Evolutionary conservation across 2,113 vertebrate genomes (phyloP).

Genomic region (Oenanthe melanoleuca): DNA sequence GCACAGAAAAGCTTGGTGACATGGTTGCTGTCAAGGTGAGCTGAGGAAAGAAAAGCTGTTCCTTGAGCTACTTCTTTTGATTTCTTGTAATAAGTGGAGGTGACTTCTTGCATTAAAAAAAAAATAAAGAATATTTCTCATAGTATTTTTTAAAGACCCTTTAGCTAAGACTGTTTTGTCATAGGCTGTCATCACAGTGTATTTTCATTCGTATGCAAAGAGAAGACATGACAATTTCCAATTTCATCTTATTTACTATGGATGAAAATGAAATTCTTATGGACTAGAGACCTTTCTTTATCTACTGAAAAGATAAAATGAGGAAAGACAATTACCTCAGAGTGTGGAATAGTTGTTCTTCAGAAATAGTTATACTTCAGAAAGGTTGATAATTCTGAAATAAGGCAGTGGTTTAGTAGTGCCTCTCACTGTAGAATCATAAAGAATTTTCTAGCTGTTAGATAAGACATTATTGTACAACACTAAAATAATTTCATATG

Average conservation of each 20-base stretch:
- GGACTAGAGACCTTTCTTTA: not conserved
- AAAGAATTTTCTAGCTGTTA: not conserved
- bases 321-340: not conserved
- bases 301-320: not conserved
- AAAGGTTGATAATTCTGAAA: not conserved
- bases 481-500: rapidly evolving
- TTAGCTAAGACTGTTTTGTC: not conserved
- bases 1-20: not conserved
- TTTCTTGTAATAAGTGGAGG: not conserved
- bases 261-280: not conserved
- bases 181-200: not conserved
- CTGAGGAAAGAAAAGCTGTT: not conserved
- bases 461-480: not conserved
- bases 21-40: not conserved
- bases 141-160: not conserved
- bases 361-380: not conserved
- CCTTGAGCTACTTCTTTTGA: not conserved
- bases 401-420: not conserved
- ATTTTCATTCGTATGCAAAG: not conserved
- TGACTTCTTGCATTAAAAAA: not conserved
- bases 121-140: not conserved
- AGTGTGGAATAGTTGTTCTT: not conserved
- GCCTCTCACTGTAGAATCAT: not conserved
- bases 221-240: not conserved
- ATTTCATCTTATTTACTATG: not conserved